Conservation (phyloP, 2,113 vertebrate species). For the Perognathus longimembris region DNA sequence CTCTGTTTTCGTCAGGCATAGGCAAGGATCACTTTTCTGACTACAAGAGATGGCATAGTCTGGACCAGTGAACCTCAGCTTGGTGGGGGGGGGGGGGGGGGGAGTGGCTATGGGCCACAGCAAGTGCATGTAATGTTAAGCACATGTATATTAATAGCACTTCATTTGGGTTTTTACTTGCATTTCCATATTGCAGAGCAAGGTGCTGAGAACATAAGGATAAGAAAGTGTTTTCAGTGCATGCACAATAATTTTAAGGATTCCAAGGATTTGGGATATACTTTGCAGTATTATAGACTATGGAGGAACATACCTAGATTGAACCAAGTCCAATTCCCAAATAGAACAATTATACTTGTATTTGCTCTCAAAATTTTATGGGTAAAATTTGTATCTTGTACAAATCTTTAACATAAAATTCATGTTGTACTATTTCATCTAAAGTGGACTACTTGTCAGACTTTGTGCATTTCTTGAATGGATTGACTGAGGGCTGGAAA, state of each 20-base stretch:
- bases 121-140: background rate
- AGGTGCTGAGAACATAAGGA: too few relatives aligned
- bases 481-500: background rate
- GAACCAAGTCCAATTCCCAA: background rate
- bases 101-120: too few relatives aligned
- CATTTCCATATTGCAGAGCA: background rate
- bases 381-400: background rate
- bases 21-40: background rate
- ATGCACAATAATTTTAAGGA: background rate
- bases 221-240: too few relatives aligned
- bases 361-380: background rate
- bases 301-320: background rate
- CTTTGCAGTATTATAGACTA: fast-evolving
- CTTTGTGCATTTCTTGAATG: background rate
- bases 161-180: background rate
- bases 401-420: background rate
- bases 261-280: background rate
- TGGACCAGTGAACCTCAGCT: background rate
- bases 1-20: background rate
- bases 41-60: background rate
- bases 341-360: background rate
- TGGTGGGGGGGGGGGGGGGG: too few relatives aligned
- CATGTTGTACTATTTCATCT: background rate
- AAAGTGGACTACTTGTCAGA: background rate
- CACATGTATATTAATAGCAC: background rate